Evolutionary conservation across 1,140 invertebrate genomes (phyloP).

Genomic region (Centruroides vittatus): DNA sequence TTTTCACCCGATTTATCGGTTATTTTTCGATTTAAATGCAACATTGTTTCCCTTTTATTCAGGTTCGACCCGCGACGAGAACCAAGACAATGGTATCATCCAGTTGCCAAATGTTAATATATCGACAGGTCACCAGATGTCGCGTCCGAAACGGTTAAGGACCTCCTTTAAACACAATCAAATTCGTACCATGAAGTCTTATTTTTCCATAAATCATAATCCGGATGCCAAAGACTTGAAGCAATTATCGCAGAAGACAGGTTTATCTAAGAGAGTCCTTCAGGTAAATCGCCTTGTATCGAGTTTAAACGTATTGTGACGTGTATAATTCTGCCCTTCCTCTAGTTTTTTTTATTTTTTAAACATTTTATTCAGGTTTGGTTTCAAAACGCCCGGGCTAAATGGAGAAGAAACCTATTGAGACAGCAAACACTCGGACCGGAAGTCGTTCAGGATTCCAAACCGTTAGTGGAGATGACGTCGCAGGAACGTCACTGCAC

Average conservation of each 20-base stretch:
- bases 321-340: neutral
- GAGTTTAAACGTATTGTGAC: neutral
- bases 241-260: conserved; percentile 79
- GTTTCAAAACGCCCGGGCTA: conserved; percentile 43
- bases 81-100: no score
- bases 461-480: conserved; percentile 11
- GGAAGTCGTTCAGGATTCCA: conserved; percentile 14
- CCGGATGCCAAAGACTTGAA: conserved; percentile 37
- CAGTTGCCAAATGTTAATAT: no score
- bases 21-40: no score
- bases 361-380: neutral
- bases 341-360: neutral
- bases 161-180: conserved; percentile 98
- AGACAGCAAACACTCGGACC: conserved; percentile 14
- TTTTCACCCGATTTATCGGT: no score
- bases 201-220: conserved; percentile 98
- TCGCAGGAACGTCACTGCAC: conserved; percentile 7
- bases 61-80: no score
- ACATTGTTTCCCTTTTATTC: no score
- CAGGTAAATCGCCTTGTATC: conserved; percentile 52
- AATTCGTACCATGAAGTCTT: conserved; percentile 94
- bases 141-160: conserved; percentile 34
- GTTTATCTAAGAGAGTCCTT: conserved; percentile 89
- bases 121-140: neutral
- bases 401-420: conserved; percentile 70